These are phyloP conservation scores for Brachypteracias leptosomus DNA, from an alignment of 2,113 vertebrate species.

Conservation along the genomic window DNA sequence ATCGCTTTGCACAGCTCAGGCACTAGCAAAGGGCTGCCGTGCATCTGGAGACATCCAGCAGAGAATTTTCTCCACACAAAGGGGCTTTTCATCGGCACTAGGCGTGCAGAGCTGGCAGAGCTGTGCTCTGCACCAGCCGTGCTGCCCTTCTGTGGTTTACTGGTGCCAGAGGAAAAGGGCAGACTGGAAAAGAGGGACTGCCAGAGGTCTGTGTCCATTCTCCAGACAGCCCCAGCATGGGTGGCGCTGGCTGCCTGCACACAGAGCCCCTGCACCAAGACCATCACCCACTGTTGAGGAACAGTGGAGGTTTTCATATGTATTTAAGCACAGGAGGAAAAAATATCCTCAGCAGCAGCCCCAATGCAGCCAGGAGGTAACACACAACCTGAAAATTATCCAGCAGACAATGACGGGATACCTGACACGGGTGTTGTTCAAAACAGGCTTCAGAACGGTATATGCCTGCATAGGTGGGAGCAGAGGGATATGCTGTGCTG, in stretches of 20 bases:
- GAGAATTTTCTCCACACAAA: neutral
- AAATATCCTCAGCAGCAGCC: neutral
- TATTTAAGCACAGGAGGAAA: neutral
- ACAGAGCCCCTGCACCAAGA: neutral
- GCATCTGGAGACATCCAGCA: rapidly evolving
- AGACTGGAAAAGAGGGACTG: neutral
- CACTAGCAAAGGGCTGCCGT: neutral
- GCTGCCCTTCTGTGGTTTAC: neutral
- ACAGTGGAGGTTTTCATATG: rapidly evolving
- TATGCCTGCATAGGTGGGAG: neutral
- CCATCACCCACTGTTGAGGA: neutral
- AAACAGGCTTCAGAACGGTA: neutral
- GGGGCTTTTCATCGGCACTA: neutral
- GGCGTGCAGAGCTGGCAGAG: neutral
- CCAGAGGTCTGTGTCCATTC: rapidly evolving
- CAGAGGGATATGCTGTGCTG: neutral
- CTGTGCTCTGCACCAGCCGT: neutral
- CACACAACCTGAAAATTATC: neutral
- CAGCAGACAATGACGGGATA: neutral
- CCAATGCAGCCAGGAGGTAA: neutral
- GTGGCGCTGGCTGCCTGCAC: neutral
- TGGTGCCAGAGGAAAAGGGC: neutral
- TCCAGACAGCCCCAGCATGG: neutral
- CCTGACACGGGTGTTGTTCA: neutral
- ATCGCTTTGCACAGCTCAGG: neutral